A percentile compares a stretch with the other conserved stretches of the same genome.
phyloP scores from a whole-genome alignment of 2,113 vertebrate genomes.

The Menura novaehollandiae region DNA sequence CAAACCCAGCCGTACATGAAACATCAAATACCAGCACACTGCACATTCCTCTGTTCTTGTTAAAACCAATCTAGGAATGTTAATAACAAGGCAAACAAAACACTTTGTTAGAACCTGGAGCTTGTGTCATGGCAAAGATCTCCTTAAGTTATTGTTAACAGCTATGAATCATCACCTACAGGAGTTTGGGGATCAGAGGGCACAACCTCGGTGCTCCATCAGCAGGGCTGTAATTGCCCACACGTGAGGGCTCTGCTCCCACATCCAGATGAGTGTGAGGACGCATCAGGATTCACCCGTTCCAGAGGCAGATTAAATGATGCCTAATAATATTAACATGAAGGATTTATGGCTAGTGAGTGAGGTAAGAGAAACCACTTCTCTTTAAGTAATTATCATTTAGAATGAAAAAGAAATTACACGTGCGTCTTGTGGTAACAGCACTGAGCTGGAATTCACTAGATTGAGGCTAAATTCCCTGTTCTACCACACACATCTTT shows the following conservation, averaged over 20 bases:
- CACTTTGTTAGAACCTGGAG: constrained; percentile 1
- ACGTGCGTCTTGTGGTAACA: background rate
- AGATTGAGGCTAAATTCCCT: background rate
- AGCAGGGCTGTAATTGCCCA: background rate
- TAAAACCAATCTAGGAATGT: background rate
- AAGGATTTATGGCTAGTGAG: background rate
- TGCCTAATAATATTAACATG: background rate
- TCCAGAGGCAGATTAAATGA: background rate
- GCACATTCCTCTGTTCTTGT: background rate
- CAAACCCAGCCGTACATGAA: background rate
- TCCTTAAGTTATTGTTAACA: background rate
- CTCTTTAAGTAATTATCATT: background rate
- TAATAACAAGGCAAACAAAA: background rate
- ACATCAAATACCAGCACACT: background rate
- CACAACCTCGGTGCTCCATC: background rate
- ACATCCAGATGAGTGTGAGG: background rate
- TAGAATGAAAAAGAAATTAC: background rate
- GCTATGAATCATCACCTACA: background rate
- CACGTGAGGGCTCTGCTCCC: background rate
- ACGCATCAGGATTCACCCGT: background rate
- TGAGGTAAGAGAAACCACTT: constrained; percentile 25
- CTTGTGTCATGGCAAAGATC: background rate
- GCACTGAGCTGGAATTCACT: background rate
- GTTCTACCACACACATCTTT: background rate
- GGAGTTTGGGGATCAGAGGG: background rate